A percentile compares a stretch with the other conserved stretches of the same genome.
These are phyloP conservation scores for Parazoanthus darwini DNA, from an alignment of 92 coral and sea anemone genomes.

Conservation along the genomic window DNA sequence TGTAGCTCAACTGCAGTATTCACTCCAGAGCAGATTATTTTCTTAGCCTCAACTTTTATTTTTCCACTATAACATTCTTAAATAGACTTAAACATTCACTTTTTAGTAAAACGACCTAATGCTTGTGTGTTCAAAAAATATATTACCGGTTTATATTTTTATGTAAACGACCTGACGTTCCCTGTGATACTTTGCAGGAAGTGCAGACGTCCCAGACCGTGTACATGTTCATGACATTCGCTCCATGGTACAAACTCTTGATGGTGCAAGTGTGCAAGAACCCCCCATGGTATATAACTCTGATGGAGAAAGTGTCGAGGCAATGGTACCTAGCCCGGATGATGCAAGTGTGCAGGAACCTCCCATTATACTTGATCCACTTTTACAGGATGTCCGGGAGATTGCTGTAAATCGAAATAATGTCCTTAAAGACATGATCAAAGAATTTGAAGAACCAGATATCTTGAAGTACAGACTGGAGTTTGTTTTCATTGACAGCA, in stretches of 20 bases:
- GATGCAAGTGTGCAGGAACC: constrained; percentile 23
- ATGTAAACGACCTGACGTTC: constrained; percentile 25
- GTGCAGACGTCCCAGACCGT: constrained; percentile 19
- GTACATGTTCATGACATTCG: constrained; percentile 30
- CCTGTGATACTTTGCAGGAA: constrained; percentile 27
- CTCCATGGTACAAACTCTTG: constrained; percentile 17
- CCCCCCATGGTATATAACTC: constrained; percentile 17
- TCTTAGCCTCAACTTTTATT: constrained; percentile 9
- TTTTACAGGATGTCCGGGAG: constrained; percentile 35
- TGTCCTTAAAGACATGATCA: constrained; percentile 52
- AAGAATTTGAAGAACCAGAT: constrained; percentile 41
- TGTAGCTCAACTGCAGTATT: constrained; percentile 28
- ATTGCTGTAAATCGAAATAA: constrained; percentile 24
- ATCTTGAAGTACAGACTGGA: constrained; percentile 41
- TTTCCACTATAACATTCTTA: constrained; percentile 22
- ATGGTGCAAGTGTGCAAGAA: constrained; percentile 19
- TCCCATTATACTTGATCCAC: constrained; percentile 12
- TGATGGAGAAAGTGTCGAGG: constrained; percentile 16
- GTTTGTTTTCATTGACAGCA: constrained; percentile 50
- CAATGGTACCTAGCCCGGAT: constrained; percentile 19
- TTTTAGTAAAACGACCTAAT: constrained; percentile 18
- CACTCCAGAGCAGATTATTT: constrained; percentile 18
- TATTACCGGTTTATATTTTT: constrained; percentile 9
- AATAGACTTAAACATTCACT: constrained; percentile 12
- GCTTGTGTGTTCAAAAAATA: constrained; percentile 11